phyloP scores from a whole-genome alignment of 2,888 invertebrate species.

The Sminthurides aquaticus region DNA sequence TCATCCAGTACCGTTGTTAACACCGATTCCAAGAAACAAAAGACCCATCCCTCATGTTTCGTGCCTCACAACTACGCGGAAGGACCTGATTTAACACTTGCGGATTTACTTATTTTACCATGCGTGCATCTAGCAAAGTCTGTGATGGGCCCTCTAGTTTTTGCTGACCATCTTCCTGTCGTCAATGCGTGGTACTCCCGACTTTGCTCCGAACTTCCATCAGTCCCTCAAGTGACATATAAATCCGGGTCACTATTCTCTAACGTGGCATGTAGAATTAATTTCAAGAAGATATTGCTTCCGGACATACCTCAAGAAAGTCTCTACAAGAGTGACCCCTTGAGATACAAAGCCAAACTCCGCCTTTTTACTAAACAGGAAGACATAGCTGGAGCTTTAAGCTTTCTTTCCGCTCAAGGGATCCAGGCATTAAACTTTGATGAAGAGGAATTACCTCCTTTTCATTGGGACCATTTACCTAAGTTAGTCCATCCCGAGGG shows the following conservation, averaged over 20 bases:
- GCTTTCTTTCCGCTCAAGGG: slow-evolving; percentile 45
- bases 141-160: slow-evolving; percentile 46
- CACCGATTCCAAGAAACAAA: neutral
- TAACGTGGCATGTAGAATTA: neutral
- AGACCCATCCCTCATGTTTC: neutral
- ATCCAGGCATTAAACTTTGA: slow-evolving; percentile 21
- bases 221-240: slow-evolving; percentile 5
- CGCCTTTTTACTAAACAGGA: slow-evolving; percentile 67
- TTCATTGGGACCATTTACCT: slow-evolving; percentile 65
- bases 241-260: neutral
- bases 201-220: slow-evolving; percentile 18
- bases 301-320: slow-evolving; percentile 57
- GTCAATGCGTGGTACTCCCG: slow-evolving; percentile 58
- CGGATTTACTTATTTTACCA: slow-evolving; percentile 72
- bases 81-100: slow-evolving; percentile 70
- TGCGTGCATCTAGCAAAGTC: slow-evolving; percentile 59
- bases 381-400: slow-evolving; percentile 61
- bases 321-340: slow-evolving; percentile 70
- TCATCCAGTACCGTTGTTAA: neutral
- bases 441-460: slow-evolving; percentile 18
- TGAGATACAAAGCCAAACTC: slow-evolving; percentile 64
- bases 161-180: slow-evolving; percentile 53
- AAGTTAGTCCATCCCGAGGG: slow-evolving; percentile 66
- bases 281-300: slow-evolving; percentile 39
- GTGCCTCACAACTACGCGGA: slow-evolving; percentile 60